Evolutionary conservation across 2,888 invertebrate genomes (phyloP).

Genomic region (Polydrusus tereticollis): DNA sequence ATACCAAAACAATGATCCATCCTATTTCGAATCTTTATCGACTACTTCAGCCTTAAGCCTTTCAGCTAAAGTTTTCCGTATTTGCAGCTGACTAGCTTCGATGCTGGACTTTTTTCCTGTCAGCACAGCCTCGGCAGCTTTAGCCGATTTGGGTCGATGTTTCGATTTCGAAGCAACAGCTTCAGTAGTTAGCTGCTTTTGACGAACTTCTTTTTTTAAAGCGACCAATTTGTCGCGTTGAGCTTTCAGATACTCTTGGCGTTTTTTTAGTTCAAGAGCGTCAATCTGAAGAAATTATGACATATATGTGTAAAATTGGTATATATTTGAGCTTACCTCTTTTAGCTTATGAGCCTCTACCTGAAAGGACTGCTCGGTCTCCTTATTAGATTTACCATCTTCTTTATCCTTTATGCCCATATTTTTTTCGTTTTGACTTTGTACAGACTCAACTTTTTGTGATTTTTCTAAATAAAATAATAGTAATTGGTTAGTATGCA

Average conservation of each 20-base stretch:
- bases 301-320: no score
- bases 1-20: neutral
- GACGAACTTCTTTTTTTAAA: constrained; percentile 89
- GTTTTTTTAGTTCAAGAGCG: constrained; percentile 77
- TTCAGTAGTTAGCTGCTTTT: constrained; percentile 80
- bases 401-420: neutral
- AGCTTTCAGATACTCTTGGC: constrained; percentile 88
- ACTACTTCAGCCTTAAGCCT: constrained; percentile 90
- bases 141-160: constrained; percentile 79
- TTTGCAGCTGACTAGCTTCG: constrained; percentile 77
- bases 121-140: constrained; percentile 78
- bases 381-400: neutral
- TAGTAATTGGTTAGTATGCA: no score
- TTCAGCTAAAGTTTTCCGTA: constrained; percentile 86
- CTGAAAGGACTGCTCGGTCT: neutral
- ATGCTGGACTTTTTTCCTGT: constrained; percentile 65
- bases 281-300: constrained; percentile 66
- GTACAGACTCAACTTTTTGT: neutral
- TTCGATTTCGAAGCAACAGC: constrained; percentile 65
- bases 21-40: constrained; percentile 35
- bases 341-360: neutral
- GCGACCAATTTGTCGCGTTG: constrained; percentile 93
- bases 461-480: neutral
- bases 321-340: constrained; percentile 2
- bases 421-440: neutral